Evolutionary conservation across 2,113 vertebrate species (phyloP), one percentile per base, ranked within the genome.

Genomic region (Aegypius monachus): DNA sequence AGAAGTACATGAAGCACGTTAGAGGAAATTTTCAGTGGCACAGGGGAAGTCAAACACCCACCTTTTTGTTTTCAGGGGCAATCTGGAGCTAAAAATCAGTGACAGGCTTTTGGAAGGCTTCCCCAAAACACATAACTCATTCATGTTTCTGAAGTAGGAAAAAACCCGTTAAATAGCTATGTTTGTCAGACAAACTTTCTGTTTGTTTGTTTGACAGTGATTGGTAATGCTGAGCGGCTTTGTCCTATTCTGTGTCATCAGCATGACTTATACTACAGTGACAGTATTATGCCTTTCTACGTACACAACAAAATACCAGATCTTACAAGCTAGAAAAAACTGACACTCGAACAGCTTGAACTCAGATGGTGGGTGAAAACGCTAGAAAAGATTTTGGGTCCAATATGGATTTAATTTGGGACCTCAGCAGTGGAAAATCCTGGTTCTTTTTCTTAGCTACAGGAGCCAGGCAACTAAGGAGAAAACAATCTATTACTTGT

Each of bases 401-500:
- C 53, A 89, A 82, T 61, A 72, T 31, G 10, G 47, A 87, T 94
- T 94, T 87, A 88, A 93, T 86, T 4, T 94, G 61, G 71, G 63
- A 87, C 40, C 61, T 90, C 63, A 89, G 36, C 42, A 72, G 65
- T 74, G 34, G 55, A 95, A 94, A 94, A 90, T 53, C 72, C 13
- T 62, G 4, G 13, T 71, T 81, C 31, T 91, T 89, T 93, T 88
- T 71, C 61, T 86, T 45, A 91, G n/a, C 55, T 74, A 56, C 43
- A 74, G 50, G 63, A 87, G 43, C 16, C 8, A 58, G 48, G 17
- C n/a, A 72, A 45, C 66, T 56, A 68, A 84, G 26, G 31, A 85
- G 38, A 92, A 92, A 95, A 93, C 81, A 59, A 86, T 77, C 32
- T 96, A 89, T 94, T 91, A 67, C 40, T 68, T 92, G 47, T 56